Evolutionary conservation across 2,113 vertebrate species (phyloP).

Genomic region (Gyps fulvus): DNA sequence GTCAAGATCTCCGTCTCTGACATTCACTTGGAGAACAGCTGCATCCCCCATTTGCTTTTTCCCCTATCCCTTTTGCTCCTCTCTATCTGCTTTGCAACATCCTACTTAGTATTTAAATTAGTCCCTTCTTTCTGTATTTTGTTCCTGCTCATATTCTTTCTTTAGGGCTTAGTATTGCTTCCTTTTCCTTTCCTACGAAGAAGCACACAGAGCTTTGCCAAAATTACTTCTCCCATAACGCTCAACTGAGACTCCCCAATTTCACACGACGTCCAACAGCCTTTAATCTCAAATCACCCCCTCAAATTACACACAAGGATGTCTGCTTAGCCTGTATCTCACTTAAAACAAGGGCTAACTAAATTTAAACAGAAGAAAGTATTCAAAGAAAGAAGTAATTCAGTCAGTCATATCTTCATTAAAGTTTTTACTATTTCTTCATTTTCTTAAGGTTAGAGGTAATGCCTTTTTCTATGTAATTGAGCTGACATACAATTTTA

Average conservation of each 20-base stretch:
- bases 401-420: neutral
- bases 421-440: neutral
- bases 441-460: neutral
- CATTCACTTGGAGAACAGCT: neutral
- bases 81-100: neutral
- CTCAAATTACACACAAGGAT: neutral
- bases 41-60: neutral
- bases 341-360: neutral
- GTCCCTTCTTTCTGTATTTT: neutral
- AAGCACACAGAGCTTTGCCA: neutral
- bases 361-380: neutral
- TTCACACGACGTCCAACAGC: neutral
- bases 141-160: neutral
- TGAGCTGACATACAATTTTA: neutral
- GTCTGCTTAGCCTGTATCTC: neutral
- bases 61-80: neutral
- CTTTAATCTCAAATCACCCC: neutral
- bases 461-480: neutral
- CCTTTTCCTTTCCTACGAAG: neutral
- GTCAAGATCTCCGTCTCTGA: neutral
- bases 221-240: neutral
- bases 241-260: neutral
- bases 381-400: neutral
- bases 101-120: neutral
- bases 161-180: neutral